Percentiles rank a stretch among this genome's conserved stretches.
Evolutionary conservation across 2,888 invertebrate species (phyloP).

Genomic region (Scelioninae gen. 1): DNA sequence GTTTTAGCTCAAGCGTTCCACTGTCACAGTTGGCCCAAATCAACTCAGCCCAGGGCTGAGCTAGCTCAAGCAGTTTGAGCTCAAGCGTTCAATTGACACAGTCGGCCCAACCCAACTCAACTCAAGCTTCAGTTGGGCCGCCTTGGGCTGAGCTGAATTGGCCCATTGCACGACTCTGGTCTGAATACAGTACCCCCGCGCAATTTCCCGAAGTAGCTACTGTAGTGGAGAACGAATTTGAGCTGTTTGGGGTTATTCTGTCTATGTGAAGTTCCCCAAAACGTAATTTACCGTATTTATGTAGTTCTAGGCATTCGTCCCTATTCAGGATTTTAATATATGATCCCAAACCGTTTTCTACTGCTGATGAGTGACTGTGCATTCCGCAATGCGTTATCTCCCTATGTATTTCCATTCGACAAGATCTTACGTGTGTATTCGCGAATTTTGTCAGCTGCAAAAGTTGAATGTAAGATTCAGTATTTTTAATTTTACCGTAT

Average conservation of each 20-base stretch:
- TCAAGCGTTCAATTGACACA: not conserved
- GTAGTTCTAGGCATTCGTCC: not conserved
- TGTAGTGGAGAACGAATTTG: not conserved
- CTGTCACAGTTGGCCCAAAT: too few relatives aligned
- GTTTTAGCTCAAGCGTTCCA: not conserved
- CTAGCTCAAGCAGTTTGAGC: not conserved
- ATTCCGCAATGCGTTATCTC: too few relatives aligned
- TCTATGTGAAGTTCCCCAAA: not conserved
- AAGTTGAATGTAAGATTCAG: not conserved
- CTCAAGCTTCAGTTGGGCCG: slow-evolving; percentile 4
- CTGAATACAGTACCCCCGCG: not conserved
- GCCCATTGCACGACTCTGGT: slow-evolving; percentile 2
- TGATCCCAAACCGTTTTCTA: too few relatives aligned
- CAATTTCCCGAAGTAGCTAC: not conserved
- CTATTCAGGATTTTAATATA: not conserved
- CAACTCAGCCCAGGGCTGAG: not conserved
- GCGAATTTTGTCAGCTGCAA: too few relatives aligned
- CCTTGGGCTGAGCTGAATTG: not conserved
- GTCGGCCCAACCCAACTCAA: not conserved
- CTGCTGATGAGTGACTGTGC: too few relatives aligned
- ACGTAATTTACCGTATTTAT: not conserved
- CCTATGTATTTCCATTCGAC: too few relatives aligned
- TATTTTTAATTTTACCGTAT: not conserved
- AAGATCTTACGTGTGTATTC: too few relatives aligned
- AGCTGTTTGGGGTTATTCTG: not conserved